Conservation (phyloP, 2,113 vertebrate species). For the Paedocypris sp. region DNA sequence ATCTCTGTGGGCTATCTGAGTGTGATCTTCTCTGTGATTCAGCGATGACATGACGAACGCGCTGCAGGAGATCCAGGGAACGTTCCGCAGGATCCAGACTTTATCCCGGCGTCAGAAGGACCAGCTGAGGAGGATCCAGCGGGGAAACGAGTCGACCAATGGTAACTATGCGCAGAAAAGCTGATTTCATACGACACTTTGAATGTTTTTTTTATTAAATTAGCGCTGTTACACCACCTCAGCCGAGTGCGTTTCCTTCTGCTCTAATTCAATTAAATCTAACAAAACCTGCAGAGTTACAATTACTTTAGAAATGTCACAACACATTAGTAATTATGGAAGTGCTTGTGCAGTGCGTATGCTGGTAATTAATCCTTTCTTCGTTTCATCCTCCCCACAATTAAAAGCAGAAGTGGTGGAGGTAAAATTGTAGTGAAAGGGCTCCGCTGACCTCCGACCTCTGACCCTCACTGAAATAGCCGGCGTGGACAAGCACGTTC, state of each 20-base stretch:
- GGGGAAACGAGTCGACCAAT: constrained; percentile 67
- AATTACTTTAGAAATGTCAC: constrained; percentile 32
- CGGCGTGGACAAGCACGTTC: constrained; percentile 29
- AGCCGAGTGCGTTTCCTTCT: background rate
- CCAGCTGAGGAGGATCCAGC: constrained; percentile 79
- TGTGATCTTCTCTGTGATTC: constrained; percentile 48
- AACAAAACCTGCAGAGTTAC: constrained; percentile 28
- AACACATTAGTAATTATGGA: constrained; percentile 31
- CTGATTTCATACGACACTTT: too few species aligned
- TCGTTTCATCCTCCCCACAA: constrained; percentile 32
- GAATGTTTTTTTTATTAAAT: constrained; percentile 20
- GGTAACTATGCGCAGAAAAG: too few species aligned
- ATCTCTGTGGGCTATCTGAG: too few species aligned
- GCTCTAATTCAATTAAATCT: constrained; percentile 33
- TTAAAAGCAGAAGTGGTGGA: constrained; percentile 34
- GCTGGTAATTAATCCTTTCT: constrained; percentile 2
- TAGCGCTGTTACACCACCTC: constrained; percentile 9
- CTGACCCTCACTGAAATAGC: constrained; percentile 32
- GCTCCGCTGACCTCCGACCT: constrained; percentile 23
- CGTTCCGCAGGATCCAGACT: constrained; percentile 78
- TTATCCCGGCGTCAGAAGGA: constrained; percentile 84
- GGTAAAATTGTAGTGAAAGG: constrained; percentile 13
- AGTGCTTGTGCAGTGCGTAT: background rate
- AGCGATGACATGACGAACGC: constrained; percentile 74
- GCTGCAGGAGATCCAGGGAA: constrained; percentile 82